Evolutionary conservation across 2,113 vertebrate genomes (phyloP).

Genomic region (Empidonax alnorum): DNA sequence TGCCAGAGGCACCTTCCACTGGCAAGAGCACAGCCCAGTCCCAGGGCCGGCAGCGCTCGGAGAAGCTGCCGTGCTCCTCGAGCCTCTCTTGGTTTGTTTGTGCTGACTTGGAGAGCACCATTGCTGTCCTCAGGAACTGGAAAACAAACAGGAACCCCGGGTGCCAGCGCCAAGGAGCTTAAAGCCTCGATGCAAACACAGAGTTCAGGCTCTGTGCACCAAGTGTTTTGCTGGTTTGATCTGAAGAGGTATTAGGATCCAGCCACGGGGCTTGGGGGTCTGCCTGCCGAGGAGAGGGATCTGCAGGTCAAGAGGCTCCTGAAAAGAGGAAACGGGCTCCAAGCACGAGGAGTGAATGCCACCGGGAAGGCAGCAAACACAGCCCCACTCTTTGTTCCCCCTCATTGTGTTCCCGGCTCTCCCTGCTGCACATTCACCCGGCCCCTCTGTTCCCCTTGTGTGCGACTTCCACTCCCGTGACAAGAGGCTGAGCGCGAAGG

Average conservation of each 20-base stretch:
- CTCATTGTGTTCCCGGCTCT: background rate
- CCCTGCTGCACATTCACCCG: background rate
- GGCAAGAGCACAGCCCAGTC: background rate
- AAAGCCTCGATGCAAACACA: constrained; percentile 7
- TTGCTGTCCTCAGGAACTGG: background rate
- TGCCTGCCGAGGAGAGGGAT: background rate
- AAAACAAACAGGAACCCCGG: background rate
- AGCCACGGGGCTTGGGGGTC: background rate
- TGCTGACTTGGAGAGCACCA: background rate
- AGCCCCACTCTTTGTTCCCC: background rate
- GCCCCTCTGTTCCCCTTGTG: constrained; percentile 10
- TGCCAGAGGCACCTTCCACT: fast-evolving
- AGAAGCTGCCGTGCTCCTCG: background rate
- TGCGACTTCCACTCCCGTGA: background rate
- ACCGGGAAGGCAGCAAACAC: background rate
- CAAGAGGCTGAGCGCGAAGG: background rate
- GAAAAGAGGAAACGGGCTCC: background rate
- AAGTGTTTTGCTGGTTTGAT: background rate
- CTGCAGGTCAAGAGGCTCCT: constrained; percentile 58
- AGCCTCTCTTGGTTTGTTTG: background rate
- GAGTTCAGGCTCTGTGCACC: background rate
- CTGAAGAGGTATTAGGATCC: constrained; percentile 37
- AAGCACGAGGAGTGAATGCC: background rate
- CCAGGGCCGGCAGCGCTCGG: fast-evolving
- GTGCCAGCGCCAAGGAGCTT: background rate